These are phyloP conservation scores for Anguilla rostrata DNA, from an alignment of 2,113 vertebrate genomes.

Conservation along the genomic window DNA sequence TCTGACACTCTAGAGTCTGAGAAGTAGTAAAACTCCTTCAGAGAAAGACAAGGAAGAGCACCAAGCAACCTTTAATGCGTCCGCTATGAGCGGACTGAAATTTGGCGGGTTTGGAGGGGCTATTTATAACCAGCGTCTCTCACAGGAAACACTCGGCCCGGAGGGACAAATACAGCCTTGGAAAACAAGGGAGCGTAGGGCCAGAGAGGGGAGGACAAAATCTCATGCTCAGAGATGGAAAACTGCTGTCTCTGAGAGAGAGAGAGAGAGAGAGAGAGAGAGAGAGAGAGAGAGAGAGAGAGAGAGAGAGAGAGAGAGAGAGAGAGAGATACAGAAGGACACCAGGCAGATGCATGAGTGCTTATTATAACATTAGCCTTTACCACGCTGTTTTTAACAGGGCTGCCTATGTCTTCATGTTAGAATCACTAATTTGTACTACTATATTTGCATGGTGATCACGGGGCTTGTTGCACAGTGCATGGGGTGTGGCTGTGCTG, in stretches of 20 bases:
- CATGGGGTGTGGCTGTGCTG: neutral
- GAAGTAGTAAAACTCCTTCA: constrained; percentile 52
- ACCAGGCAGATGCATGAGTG: neutral
- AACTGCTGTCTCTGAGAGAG: constrained; percentile 22
- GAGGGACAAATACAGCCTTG: constrained; percentile 68
- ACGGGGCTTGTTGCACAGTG: neutral
- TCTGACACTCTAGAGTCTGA: constrained; percentile 55
- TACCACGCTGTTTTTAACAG: neutral
- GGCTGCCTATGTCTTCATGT: neutral
- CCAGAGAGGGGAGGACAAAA: constrained; percentile 41
- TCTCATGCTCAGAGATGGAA: neutral
- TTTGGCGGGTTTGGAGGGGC: constrained; percentile 40
- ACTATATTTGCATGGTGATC: neutral
- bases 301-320: constrained; percentile 34
- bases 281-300: neutral
- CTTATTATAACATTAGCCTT: neutral
- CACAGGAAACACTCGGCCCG: constrained; percentile 70
- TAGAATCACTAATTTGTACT: neutral
- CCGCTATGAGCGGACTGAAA: constrained; percentile 65
- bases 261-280: constrained; percentile 33
- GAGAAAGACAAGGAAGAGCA: constrained; percentile 43
- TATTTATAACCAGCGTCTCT: constrained; percentile 73
- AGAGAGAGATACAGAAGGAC: neutral
- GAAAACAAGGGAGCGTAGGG: constrained; percentile 73
- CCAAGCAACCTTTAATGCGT: constrained; percentile 56